phyloP scores from a whole-genome alignment of 2,888 invertebrate species.

The Spodoptera littoralis region DNA sequence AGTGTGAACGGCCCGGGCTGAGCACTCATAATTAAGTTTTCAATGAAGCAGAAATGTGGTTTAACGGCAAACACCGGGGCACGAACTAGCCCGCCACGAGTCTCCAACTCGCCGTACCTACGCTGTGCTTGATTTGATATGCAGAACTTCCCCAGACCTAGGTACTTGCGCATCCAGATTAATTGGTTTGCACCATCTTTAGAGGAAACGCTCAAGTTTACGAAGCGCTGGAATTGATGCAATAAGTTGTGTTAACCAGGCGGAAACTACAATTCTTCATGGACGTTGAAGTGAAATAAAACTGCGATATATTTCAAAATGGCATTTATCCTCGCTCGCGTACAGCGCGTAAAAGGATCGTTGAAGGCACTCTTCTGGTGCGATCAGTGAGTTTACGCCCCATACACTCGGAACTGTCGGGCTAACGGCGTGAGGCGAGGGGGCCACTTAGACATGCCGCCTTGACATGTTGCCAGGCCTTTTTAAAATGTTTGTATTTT shows the following conservation, averaged over 20 bases:
- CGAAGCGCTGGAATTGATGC: constrained; percentile 24
- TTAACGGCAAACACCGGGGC: constrained; percentile 69
- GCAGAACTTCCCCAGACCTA: constrained; percentile 55
- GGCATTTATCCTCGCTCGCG: constrained; percentile 59
- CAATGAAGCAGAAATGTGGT: constrained; percentile 78
- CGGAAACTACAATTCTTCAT: constrained; percentile 36
- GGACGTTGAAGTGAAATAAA: constrained; percentile 54
- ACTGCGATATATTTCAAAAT: constrained; percentile 56
- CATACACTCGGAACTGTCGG: constrained; percentile 62
- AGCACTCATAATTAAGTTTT: constrained; percentile 79
- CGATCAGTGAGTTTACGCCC: constrained; percentile 67
- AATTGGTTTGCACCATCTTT: constrained; percentile 43
- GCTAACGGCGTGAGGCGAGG: constrained; percentile 53
- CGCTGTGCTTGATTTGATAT: constrained; percentile 67
- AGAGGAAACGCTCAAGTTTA: constrained; percentile 29
- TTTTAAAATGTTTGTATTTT: constrained; percentile 52
- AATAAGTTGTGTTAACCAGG: constrained; percentile 33
- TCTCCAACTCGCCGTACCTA: constrained; percentile 57
- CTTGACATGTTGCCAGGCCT: constrained; percentile 44
- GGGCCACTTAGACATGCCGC: constrained; percentile 50
- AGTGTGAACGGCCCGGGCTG: constrained; percentile 44
- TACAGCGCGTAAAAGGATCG: constrained; percentile 66
- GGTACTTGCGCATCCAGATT: constrained; percentile 30
- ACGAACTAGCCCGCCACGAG: constrained; percentile 54
- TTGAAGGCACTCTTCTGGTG: constrained; percentile 64